Conservation (phyloP, 2,113 vertebrate genomes). For the Nipponia nippon region DNA sequence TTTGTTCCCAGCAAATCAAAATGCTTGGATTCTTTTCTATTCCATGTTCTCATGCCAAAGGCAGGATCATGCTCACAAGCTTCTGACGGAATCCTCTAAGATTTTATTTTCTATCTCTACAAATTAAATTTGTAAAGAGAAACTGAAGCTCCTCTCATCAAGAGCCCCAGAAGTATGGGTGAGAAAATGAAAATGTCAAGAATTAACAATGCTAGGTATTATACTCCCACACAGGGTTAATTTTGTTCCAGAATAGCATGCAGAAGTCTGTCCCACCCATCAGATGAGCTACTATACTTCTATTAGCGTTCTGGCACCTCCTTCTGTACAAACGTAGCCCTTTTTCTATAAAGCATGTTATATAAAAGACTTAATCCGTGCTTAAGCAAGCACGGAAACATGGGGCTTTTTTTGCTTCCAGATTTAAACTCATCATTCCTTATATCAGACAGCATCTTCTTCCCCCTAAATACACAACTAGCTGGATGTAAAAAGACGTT, state of each 20-base stretch:
- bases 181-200: background rate
- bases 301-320: slow-evolving; percentile 34
- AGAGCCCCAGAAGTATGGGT: background rate
- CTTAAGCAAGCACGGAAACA: background rate
- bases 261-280: slow-evolving; percentile 23
- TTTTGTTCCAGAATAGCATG: background rate
- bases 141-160: background rate
- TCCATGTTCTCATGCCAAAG: background rate
- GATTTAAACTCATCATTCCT: background rate
- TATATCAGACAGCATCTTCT: background rate
- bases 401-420: background rate
- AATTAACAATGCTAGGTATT: background rate
- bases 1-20: background rate
- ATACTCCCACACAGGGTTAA: background rate
- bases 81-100: background rate
- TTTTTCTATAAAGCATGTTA: background rate
- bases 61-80: background rate
- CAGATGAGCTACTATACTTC: slow-evolving; percentile 20
- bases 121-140: slow-evolving; percentile 1
- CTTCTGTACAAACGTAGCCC: slow-evolving; percentile 2
- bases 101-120: background rate
- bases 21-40: background rate
- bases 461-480: background rate
- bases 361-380: background rate
- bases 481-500: background rate